Base-by-base conservation (phyloP, 1,140 invertebrate genomes). In the Drosophila orosa region DNA sequence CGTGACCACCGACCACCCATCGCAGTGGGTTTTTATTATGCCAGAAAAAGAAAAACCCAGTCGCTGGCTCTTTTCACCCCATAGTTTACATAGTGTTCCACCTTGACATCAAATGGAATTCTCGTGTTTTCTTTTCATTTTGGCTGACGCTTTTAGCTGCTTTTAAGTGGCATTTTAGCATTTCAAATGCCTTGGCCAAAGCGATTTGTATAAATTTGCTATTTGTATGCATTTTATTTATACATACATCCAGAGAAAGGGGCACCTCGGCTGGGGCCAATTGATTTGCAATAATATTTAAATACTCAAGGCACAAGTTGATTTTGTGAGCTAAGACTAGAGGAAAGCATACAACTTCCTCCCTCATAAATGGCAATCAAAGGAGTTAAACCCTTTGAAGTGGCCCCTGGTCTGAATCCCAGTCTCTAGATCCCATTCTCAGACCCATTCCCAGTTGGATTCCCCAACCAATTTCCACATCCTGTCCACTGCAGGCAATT, bases 81-180 rank as follows among this genome's bases (percentile, higher is more conserved):
- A 79, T 90, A 89, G 84, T 89, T 90, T 89, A 89, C 85, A 89
- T 89, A 89, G 84, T 78, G 84, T 78, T 89, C 54, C 55, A 90
- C 84, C 84, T 87, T 80, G 74, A 87, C 82, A 87, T 90, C 85
- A 91, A 91, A 91, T 89, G 80, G 85, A 76, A 71, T 90, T 89
- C 65, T 75, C 62, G 48, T 91, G 90, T 91, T 91, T 91, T 90
- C 90, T 91, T 91, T 91, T 90, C 90, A 91, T 91, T 91, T 91
- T 68, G 68, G 61, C 62, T 73, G 66, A 66, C 55, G 67, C 67
- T 78, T 73, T 78, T 78, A 78, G 73, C 76, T 67, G 80, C 85
- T 89, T 90, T 89, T 80, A 90, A 90, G 86, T 90, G 85, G 81
- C 86, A 79, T 81, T 90, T 90, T 90, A 90, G 86, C 85, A 90